Evolutionary conservation across 2,797 vertebrate genomes (phyloP).

Genomic region (Megalops cyprinoides): DNA sequence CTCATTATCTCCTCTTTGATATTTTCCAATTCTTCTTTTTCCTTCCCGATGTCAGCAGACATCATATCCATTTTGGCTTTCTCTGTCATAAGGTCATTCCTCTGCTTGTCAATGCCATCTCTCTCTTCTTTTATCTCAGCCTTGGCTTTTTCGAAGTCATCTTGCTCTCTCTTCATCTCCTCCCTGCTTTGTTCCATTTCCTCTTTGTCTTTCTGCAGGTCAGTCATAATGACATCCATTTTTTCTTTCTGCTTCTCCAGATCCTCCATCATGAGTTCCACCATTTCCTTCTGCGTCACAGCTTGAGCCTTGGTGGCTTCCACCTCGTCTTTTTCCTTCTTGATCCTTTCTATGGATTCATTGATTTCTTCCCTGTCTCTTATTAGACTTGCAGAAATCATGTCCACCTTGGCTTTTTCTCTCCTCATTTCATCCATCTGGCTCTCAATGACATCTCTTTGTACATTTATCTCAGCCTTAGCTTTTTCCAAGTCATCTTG

Average conservation of each 20-base stretch:
- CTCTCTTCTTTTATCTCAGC: slow-evolving; percentile 23
- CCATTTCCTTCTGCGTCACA: no score
- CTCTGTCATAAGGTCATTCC: slow-evolving; percentile 8
- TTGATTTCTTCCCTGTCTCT: slow-evolving; percentile 37
- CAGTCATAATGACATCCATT: slow-evolving; percentile 10
- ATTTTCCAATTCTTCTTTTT: slow-evolving; percentile 45
- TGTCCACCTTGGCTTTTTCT: no score
- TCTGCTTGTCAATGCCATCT: slow-evolving; percentile 1
- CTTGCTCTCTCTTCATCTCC: slow-evolving; percentile 13
- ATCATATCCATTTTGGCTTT: slow-evolving; percentile 14
- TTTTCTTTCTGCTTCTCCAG: background rate
- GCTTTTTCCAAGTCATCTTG: background rate
- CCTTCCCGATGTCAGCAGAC: slow-evolving; percentile 2
- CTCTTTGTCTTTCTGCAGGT: slow-evolving; percentile 30
- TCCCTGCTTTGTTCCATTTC: background rate
- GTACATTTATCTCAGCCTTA: slow-evolving; percentile 21
- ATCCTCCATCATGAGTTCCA: background rate
- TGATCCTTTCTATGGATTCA: slow-evolving; percentile 51
- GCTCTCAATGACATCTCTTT: no score
- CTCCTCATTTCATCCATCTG: slow-evolving; percentile 19
- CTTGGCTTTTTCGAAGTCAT: background rate
- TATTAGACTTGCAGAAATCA: no score
- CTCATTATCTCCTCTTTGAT: slow-evolving; percentile 53
- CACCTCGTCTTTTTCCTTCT: slow-evolving; percentile 8
- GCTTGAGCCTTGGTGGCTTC: slow-evolving; percentile 23